Conservation (phyloP, 2,113 vertebrate species). For the Thomomys bottae region DNA sequence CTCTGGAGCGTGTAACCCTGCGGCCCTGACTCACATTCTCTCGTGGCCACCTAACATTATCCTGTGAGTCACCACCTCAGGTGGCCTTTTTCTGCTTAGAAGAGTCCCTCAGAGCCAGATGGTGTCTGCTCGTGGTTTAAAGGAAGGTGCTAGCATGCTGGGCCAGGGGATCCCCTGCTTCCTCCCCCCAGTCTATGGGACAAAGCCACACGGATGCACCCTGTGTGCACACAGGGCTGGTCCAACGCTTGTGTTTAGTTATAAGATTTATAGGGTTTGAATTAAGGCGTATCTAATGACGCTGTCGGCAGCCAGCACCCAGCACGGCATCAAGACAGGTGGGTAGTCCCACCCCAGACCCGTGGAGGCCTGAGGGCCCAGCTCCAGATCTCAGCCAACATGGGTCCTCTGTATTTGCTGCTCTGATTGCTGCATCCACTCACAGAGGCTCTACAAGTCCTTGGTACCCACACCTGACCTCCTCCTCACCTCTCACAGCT, state of each 20-base stretch:
- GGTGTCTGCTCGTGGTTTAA: fast-evolving
- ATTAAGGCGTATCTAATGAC: not conserved
- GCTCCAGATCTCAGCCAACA: too few species aligned
- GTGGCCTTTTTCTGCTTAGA: fast-evolving
- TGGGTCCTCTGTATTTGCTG: too few species aligned
- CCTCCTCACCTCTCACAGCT: too few species aligned
- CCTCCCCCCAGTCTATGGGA: not conserved
- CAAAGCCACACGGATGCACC: not conserved
- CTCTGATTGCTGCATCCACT: too few species aligned
- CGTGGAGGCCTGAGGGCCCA: too few species aligned
- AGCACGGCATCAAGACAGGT: fast-evolving
- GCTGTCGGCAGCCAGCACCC: not conserved
- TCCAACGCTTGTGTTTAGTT: not conserved
- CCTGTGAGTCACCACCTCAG: not conserved
- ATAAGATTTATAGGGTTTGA: constrained; percentile 1
- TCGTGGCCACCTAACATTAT: too few species aligned
- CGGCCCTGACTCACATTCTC: not conserved
- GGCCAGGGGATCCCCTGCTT: not conserved
- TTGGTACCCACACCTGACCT: too few species aligned
- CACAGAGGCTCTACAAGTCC: too few species aligned
- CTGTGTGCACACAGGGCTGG: constrained; percentile 46
- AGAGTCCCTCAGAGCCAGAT: not conserved
- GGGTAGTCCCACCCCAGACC: not conserved
- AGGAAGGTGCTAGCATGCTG: fast-evolving
- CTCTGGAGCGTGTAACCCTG: not conserved